Evolutionary conservation across 2,888 invertebrate genomes (phyloP).

Genomic region (Aphodius granarius): DNA sequence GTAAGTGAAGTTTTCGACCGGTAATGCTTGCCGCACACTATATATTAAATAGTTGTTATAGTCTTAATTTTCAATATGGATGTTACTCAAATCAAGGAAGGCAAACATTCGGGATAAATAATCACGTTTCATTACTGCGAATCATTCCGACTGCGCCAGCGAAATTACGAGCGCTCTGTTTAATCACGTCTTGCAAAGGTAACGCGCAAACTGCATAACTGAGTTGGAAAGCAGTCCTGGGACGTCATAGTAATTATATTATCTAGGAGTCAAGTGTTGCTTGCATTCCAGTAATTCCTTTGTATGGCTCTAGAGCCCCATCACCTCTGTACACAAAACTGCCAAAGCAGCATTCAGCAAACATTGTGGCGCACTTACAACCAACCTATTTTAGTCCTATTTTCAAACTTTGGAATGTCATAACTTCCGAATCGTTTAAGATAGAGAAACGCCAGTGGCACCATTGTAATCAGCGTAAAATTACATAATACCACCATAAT

Average conservation of each 20-base stretch:
- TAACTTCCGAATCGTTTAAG: too few species aligned
- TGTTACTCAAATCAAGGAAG: too few species aligned
- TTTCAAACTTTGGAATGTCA: too few species aligned
- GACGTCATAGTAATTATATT: neutral
- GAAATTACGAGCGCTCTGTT: neutral
- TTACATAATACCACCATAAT: too few species aligned
- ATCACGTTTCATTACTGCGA: neutral
- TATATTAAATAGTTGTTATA: too few species aligned
- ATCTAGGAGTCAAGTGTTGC: neutral
- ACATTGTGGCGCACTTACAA: neutral
- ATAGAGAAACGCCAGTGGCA: too few species aligned
- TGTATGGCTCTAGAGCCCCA: neutral
- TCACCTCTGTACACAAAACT: neutral
- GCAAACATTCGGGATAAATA: neutral
- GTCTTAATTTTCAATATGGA: too few species aligned
- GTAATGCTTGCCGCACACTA: too few species aligned
- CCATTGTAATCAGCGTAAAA: too few species aligned
- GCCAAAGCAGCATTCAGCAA: neutral
- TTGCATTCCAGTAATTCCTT: neutral
- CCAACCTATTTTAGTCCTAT: too few species aligned
- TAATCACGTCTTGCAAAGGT: neutral
- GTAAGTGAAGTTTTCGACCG: too few species aligned
- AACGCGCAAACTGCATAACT: neutral
- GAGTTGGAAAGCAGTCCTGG: neutral
- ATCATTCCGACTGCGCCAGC: neutral